Evolutionary conservation across 2,113 vertebrate species (phyloP), one percentile per base, ranked within the genome.

Genomic region (Dicaeum eximium): DNA sequence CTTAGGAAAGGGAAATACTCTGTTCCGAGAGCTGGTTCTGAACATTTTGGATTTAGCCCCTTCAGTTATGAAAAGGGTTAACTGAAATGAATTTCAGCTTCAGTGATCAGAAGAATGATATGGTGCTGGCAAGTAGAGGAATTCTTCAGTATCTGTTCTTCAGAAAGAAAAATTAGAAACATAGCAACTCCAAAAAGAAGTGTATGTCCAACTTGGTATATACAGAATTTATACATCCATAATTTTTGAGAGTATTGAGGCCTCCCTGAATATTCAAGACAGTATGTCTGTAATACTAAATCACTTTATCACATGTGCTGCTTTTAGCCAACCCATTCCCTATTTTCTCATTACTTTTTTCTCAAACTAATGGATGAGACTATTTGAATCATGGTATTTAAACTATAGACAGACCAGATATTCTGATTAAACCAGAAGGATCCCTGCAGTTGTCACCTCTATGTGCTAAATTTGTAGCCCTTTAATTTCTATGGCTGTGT

Each of bases 261-360:
- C 73, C 70, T 75, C 65, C 33, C 51, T 82, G 61, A 86, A 67
- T 80, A 81, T 65, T 82, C 70, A 91, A 90, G 80, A 64, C 86
- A 91, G 25, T 17, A 24, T 48, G 47, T 91, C 80, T 81, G 91
- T 75, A 75, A 81, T 48, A 67, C 16, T 84, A 91, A 92, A 92
- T 65, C 70, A 87, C 65, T 96, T 89, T 91, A 93, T 95, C 83
- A 61, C 61, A 74, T 74, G 53, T 86, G 83, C 60, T 88, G 44
- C 88, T 91, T 87, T 83, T 62, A 94, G 80, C 86, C 2, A 2
- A 60, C 25, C 17, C 47, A 48, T 33, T 80, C 50, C 60, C 50
- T 80, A 72, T 75, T 86, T 92, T 40, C 56, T 86, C 61, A 64
- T 81, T 78, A 80, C 7, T 28, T 58, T 78, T 80, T 66, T 61